Conservation (phyloP, 2,888 invertebrate species). For the Cacoxenus indagator region DNA sequence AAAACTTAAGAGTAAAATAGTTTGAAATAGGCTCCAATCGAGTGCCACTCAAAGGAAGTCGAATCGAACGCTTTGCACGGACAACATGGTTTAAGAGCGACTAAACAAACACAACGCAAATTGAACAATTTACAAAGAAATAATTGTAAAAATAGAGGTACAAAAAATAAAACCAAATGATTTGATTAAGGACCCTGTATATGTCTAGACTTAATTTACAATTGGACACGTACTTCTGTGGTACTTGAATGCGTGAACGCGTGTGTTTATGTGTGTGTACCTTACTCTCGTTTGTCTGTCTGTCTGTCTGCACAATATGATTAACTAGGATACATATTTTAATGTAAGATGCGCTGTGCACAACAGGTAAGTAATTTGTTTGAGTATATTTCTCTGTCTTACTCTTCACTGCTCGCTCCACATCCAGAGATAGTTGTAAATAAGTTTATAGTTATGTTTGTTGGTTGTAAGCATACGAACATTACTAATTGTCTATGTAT, state of each 20-base stretch:
- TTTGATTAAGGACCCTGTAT: conserved; percentile 37
- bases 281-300: not conserved
- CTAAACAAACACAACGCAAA: not conserved
- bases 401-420: not conserved
- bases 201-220: conserved; percentile 62
- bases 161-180: conserved; percentile 12
- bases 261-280: not conserved
- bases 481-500: conserved; percentile 40
- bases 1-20: not conserved
- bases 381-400: conserved; percentile 43
- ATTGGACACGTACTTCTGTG: conserved; percentile 62
- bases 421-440: conserved; percentile 32
- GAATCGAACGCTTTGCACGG: not conserved
- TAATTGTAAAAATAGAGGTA: not conserved
- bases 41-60: not conserved
- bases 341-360: conserved; percentile 54
- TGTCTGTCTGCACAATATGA: not conserved
- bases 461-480: conserved; percentile 29
- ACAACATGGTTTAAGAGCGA: not conserved
- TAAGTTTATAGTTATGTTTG: conserved; percentile 28
- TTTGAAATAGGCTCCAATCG: not conserved
- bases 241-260: conserved; percentile 29
- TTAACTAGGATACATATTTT: not conserved
- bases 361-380: conserved; percentile 64
- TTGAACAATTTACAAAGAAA: not conserved